Evolutionary conservation across 2,888 invertebrate genomes (phyloP).

Genomic region (Agriopis marginaria): DNA sequence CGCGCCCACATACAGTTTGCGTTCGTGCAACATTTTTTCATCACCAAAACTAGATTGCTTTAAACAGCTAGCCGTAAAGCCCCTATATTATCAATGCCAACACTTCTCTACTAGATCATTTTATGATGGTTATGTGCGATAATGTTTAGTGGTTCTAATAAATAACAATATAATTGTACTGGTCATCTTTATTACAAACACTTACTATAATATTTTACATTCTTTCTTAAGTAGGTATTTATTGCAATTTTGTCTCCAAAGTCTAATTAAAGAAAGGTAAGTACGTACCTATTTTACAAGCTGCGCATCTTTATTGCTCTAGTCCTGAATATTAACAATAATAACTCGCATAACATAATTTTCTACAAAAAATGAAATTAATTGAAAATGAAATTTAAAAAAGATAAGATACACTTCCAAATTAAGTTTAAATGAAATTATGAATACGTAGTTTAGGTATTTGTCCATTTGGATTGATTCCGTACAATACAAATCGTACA

Average conservation of each 20-base stretch:
- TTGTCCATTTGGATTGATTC: background rate
- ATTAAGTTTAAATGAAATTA: background rate
- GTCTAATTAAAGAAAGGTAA: background rate
- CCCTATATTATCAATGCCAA: too few species aligned
- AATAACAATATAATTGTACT: slow-evolving; percentile 9
- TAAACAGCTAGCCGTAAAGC: too few species aligned
- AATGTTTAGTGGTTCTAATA: slow-evolving; percentile 18
- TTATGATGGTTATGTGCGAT: background rate
- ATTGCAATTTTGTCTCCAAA: slow-evolving; percentile 2
- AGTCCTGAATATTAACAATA: background rate
- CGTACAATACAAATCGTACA: background rate
- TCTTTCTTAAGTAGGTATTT: slow-evolving; percentile 22
- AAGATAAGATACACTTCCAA: background rate
- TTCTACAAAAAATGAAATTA: background rate
- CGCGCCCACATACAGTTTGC: too few species aligned
- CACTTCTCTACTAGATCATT: background rate
- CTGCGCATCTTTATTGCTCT: background rate
- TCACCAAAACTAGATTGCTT: too few species aligned
- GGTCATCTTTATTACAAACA: slow-evolving; percentile 47
- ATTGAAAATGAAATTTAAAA: background rate
- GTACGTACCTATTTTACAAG: background rate
- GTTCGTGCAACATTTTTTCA: too few species aligned
- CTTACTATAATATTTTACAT: slow-evolving; percentile 30
- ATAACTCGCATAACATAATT: background rate
- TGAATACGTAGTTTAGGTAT: background rate